Evolutionary conservation across 2,888 invertebrate species (phyloP), one percentile per base, ranked within the genome.

Genomic region (Helicoverpa assulta): DNA sequence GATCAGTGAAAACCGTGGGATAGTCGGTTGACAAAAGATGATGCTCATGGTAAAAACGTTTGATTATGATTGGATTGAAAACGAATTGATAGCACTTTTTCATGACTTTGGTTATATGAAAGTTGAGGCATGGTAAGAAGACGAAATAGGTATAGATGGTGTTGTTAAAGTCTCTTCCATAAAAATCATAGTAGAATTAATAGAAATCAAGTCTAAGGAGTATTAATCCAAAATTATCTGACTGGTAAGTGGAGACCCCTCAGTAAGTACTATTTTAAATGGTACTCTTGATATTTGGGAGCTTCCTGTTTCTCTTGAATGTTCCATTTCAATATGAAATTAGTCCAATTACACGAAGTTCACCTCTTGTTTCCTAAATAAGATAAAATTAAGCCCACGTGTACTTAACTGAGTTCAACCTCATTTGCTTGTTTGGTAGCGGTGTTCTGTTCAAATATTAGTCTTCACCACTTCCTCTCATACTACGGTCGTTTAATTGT

Each of bases 1-100:
- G 57, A 80, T 73, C 53, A 64, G 67, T 73, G 80, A 78, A 83
- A 81, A 67, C 70, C 78, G 82, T 83, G 82, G 63, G 82, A 82
- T 47, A 67, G 40, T 71, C 4, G 4, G 18, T 50, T 54, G 21
- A 82, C 82, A 79, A 77, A 67, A 73, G 66, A 58, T 53, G 70
- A 59, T 61, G 59, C 56, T 63, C 59, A 16, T 33, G 59, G 58
- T 64, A 64, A 76, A 78, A 78, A 76, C 47, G 21, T 56, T 70
- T 68, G 67, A 72, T 81, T 73, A 70, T 70, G 40, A 54, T 56
- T 51, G 37, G 37, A 52, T 14, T 66, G n/a, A 54, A 53, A 66
- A 65, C 19, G 19, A 62, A 73, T 73, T 65, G 60, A 18, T 37
- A 16, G n/a, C 72, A 63, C 75, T 74, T 66, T 70, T 66, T 78